Percentiles rank a stretch among this genome's conserved stretches.
These are phyloP conservation scores for Mimachlamys varia DNA, from an alignment of 2,888 invertebrate genomes.

Conservation along the genomic window DNA sequence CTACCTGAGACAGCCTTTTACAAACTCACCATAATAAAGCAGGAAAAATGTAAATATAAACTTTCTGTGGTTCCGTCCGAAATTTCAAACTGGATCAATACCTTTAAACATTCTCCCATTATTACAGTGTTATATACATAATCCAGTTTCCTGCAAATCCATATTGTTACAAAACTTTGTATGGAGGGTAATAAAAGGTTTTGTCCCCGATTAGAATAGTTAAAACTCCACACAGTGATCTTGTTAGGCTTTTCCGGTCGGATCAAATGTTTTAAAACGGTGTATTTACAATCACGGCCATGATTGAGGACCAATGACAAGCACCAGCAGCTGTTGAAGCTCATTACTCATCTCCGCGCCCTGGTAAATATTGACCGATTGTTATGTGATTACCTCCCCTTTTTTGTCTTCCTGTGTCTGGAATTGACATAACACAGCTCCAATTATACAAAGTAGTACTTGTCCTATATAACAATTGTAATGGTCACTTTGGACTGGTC, in stretches of 20 bases:
- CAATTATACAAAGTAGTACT: constrained; percentile 21
- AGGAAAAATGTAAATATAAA: too few species aligned
- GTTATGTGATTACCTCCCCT: neutral
- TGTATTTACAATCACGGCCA: neutral
- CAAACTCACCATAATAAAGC: too few species aligned
- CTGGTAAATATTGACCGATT: constrained; percentile 28
- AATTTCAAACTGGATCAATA: too few species aligned
- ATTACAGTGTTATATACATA: too few species aligned
- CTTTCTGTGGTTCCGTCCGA: too few species aligned
- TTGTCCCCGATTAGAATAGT: neutral
- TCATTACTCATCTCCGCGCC: constrained; percentile 15
- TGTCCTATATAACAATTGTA: neutral
- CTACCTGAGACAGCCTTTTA: too few species aligned
- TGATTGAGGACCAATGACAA: neutral
- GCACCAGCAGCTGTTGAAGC: neutral
- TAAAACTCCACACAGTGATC: constrained; percentile 4
- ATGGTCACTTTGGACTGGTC: neutral
- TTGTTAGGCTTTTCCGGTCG: neutral
- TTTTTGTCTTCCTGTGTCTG: constrained; percentile 12
- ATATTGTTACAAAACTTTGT: neutral
- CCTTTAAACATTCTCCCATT: too few species aligned
- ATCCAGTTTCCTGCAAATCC: neutral
- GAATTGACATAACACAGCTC: neutral
- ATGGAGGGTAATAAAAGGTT: neutral
- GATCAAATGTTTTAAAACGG: neutral